These are phyloP conservation scores for Sebastiscus tertius DNA, from an alignment of 2,797 vertebrate genomes.

Conservation along the genomic window DNA sequence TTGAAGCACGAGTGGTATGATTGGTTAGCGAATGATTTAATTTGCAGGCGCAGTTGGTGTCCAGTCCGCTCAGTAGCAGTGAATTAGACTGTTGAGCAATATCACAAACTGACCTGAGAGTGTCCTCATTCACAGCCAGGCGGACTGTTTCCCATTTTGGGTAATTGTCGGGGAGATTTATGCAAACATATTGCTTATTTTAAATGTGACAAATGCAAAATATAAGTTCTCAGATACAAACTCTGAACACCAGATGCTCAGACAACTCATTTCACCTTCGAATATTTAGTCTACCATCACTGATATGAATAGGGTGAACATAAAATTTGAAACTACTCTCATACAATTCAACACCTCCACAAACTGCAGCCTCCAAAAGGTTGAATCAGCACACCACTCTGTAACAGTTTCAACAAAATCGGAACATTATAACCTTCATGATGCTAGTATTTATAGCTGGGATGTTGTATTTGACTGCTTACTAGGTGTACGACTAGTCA, in stretches of 20 bases:
- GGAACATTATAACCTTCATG: background rate
- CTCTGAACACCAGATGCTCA: background rate
- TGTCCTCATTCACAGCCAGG: slow-evolving; percentile 9
- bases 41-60: slow-evolving; percentile 33
- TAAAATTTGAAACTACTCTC: slow-evolving; percentile 1
- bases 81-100: slow-evolving; percentile 21
- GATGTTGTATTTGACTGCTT: background rate
- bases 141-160: background rate
- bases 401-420: background rate
- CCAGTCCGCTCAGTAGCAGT: background rate
- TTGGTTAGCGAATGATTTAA: slow-evolving; percentile 49
- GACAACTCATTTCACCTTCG: background rate
- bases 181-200: slow-evolving; percentile 17
- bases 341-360: background rate
- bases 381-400: background rate
- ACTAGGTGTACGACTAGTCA: background rate
- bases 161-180: slow-evolving; percentile 1
- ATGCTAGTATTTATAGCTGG: background rate
- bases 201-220: slow-evolving; percentile 12
- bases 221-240: background rate
- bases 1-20: slow-evolving; percentile 31
- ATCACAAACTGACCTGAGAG: slow-evolving; percentile 29
- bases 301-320: background rate
- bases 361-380: background rate
- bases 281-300: background rate